Conservation (phyloP, 2,888 invertebrate genomes). For the Andricus curvator region DNA sequence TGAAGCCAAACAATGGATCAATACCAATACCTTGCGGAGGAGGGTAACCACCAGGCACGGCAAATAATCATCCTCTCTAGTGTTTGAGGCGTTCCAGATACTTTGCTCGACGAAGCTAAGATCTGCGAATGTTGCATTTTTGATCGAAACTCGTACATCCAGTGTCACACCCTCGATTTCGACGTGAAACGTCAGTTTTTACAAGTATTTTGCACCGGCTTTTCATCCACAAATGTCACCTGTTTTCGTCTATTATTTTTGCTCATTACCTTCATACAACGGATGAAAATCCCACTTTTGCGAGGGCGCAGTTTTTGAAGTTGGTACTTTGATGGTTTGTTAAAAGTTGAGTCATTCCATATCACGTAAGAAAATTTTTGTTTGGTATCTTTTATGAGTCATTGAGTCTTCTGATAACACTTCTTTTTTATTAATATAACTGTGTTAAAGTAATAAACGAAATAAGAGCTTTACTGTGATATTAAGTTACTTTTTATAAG, state of each 20-base stretch:
- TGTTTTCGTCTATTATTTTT: neutral
- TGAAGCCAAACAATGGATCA: constrained; percentile 72
- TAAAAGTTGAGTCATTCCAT: neutral
- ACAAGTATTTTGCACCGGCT: constrained; percentile 8
- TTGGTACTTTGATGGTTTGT: neutral
- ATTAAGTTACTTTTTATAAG: neutral
- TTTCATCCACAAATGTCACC: constrained; percentile 7
- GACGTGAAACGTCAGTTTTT: neutral
- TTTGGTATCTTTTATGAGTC: neutral
- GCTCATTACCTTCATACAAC: neutral
- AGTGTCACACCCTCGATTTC: constrained; percentile 43
- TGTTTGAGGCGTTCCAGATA: constrained; percentile 30
- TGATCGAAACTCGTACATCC: constrained; percentile 40
- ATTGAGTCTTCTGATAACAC: neutral
- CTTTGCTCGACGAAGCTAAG: neutral
- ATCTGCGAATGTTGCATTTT: neutral
- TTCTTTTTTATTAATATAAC: neutral
- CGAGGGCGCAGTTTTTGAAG: neutral
- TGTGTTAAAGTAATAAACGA: neutral
- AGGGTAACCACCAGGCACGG: constrained; percentile 59
- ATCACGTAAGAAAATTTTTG: neutral
- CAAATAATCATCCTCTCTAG: constrained; percentile 51
- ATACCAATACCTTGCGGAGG: constrained; percentile 65
- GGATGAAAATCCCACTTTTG: neutral
- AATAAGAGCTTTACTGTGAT: neutral